Evolutionary conservation across 2,888 invertebrate species (phyloP).

Genomic region (Drosophila flavopinicola): DNA sequence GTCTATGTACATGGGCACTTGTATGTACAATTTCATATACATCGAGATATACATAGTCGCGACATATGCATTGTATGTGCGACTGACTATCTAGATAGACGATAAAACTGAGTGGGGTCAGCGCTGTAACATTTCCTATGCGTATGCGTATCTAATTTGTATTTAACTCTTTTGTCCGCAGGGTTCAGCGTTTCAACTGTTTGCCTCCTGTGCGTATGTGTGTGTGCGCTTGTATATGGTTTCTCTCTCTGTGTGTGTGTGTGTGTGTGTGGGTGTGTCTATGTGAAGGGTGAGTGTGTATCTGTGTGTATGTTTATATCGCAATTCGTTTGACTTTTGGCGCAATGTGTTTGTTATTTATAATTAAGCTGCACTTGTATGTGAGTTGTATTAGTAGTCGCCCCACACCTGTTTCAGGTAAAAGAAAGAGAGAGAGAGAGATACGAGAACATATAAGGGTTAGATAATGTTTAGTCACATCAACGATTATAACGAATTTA

Average conservation of each 20-base stretch:
- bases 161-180: slow-evolving; percentile 40
- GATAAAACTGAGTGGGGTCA: slow-evolving; percentile 34
- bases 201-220: slow-evolving; percentile 28
- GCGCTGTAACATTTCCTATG: slow-evolving; percentile 30
- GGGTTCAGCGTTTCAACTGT: slow-evolving; percentile 18
- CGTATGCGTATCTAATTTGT: slow-evolving; percentile 34
- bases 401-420: slow-evolving; percentile 84
- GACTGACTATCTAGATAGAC: slow-evolving; percentile 29
- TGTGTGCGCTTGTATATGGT: slow-evolving; percentile 9
- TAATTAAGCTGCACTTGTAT: slow-evolving; percentile 59
- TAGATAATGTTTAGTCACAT: slow-evolving; percentile 71
- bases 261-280: slow-evolving; percentile 21
- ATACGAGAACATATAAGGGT: slow-evolving; percentile 47
- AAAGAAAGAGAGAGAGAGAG: slow-evolving; percentile 50
- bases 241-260: slow-evolving; percentile 19
- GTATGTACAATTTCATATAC: slow-evolving; percentile 67
- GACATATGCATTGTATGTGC: slow-evolving; percentile 13
- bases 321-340: slow-evolving; percentile 46
- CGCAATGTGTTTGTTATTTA: slow-evolving; percentile 63
- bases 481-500: slow-evolving; percentile 27
- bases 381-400: slow-evolving; percentile 83
- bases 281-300: slow-evolving; percentile 21
- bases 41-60: slow-evolving; percentile 35
- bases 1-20: too few species aligned
- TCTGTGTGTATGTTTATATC: slow-evolving; percentile 35